phyloP scores from a whole-genome alignment of 35 echinoderm and acorn worm genomes.

The Apostichopus japonicus region DNA sequence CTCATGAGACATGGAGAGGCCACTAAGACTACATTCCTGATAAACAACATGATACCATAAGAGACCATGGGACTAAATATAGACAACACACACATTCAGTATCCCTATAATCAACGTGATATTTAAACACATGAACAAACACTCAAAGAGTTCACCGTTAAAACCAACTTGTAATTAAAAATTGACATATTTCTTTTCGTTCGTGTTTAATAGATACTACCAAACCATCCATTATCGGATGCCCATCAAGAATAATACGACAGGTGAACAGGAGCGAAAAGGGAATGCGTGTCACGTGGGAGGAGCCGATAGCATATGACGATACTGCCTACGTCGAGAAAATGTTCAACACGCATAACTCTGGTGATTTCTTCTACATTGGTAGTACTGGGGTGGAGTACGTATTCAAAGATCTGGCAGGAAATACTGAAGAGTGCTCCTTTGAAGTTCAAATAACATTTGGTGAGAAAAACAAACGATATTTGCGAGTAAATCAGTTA shows the following conservation, averaged over 20 bases:
- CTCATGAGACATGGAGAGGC: too few relatives aligned
- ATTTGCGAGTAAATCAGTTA: not conserved
- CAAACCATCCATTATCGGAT: slow-evolving; percentile 40
- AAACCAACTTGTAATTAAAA: too few relatives aligned
- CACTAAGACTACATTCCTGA: too few relatives aligned
- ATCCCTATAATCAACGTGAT: too few relatives aligned
- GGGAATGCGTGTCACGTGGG: slow-evolving; percentile 43
- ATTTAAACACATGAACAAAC: too few relatives aligned
- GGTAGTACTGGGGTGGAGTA: slow-evolving; percentile 48
- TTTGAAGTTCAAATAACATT: slow-evolving; percentile 55
- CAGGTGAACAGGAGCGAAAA: slow-evolving; percentile 47
- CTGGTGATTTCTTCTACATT: slow-evolving; percentile 51
- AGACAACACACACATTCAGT: too few relatives aligned
- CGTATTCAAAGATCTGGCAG: slow-evolving; percentile 36
- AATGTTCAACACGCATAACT: slow-evolving; percentile 52
- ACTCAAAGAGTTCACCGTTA: too few relatives aligned
- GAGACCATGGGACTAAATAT: too few relatives aligned
- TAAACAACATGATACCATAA: too few relatives aligned
- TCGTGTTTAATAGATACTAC: slow-evolving; percentile 25
- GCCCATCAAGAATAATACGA: slow-evolving; percentile 40
- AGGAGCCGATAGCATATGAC: slow-evolving; percentile 32
- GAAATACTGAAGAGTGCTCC: slow-evolving; percentile 40
- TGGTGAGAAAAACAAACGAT: slow-evolving; percentile 22
- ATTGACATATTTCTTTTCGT: too few relatives aligned
- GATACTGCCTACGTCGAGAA: slow-evolving; percentile 42